Percentiles rank a stretch among this genome's conserved stretches.
phyloP scores from a whole-genome alignment of 2,797 vertebrate genomes.

The Poeciliopsis turneri region DNA sequence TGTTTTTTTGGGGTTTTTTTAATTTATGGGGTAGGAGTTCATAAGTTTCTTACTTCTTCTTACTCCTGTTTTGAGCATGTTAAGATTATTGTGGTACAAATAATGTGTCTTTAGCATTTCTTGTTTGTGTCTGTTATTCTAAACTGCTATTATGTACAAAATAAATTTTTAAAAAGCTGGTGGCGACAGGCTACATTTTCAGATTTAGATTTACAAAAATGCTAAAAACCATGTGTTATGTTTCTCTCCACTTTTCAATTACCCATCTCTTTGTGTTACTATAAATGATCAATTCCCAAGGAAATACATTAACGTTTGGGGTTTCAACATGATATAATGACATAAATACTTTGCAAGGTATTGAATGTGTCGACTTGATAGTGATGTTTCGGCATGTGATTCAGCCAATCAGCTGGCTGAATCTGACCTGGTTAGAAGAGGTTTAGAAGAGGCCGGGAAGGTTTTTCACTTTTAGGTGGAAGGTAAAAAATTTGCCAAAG shows the following conservation, averaged over 20 bases:
- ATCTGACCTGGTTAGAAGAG: not conserved
- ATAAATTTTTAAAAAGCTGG: no score
- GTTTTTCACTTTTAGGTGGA: not conserved
- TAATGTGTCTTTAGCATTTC: no score
- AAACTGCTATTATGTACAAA: no score
- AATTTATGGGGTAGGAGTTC: no score
- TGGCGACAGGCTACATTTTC: not conserved
- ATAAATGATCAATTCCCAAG: not conserved
- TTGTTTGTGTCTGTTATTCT: no score
- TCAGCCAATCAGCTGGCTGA: not conserved
- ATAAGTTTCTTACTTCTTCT: no score
- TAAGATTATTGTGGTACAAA: no score
- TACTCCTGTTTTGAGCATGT: no score
- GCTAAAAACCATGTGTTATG: not conserved
- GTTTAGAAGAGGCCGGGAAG: not conserved
- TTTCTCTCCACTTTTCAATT: not conserved
- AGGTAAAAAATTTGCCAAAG: not conserved
- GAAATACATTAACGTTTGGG: not conserved
- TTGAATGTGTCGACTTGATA: not conserved
- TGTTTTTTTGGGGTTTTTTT: no score
- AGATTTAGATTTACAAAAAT: not conserved
- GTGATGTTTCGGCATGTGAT: not conserved
- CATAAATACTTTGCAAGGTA: not conserved
- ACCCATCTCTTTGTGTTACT: not conserved
- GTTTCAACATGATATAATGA: not conserved